These are phyloP conservation scores for Crambe crambe DNA, from an alignment of 37 sponge, comb jelly and placozoan species.

Conservation along the genomic window DNA sequence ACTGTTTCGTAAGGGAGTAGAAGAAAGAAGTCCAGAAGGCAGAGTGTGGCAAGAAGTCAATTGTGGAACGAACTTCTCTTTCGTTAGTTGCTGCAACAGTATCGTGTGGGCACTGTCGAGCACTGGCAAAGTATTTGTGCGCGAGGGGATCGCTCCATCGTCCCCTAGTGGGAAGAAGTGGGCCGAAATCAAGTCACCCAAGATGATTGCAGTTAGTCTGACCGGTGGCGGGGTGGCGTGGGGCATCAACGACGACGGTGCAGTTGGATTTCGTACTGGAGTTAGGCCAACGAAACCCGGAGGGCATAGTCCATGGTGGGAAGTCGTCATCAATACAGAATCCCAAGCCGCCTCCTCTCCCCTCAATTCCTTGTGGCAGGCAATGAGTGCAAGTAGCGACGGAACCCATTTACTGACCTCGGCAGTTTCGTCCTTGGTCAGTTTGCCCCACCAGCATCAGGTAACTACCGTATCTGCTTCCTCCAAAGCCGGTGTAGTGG, in stretches of 20 bases:
- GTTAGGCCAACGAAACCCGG: slow-evolving; percentile 23
- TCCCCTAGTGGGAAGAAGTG: slow-evolving; percentile 44
- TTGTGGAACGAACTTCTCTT: slow-evolving; percentile 15
- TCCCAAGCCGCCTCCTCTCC: slow-evolving; percentile 27
- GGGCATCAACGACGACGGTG: slow-evolving; percentile 53
- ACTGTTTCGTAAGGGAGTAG: slow-evolving; percentile 59
- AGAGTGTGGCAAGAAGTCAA: slow-evolving; percentile 56
- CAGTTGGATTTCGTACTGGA: slow-evolving; percentile 67
- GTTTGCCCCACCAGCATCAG: slow-evolving; percentile 14
- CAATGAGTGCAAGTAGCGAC: slow-evolving; percentile 25
- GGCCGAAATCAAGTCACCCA: slow-evolving; percentile 41
- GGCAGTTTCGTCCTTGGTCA: slow-evolving; percentile 25
- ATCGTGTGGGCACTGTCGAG: slow-evolving; percentile 49
- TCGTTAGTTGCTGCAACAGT: slow-evolving; percentile 30
- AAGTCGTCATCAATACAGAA: slow-evolving; percentile 36
- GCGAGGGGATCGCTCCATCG: slow-evolving; percentile 36
- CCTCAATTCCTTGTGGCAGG: slow-evolving; percentile 37
- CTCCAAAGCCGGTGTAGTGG: slow-evolving; percentile 42
- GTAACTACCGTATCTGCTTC: slow-evolving; percentile 30
- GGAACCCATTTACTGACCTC: slow-evolving; percentile 26
- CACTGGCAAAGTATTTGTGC: slow-evolving; percentile 28
- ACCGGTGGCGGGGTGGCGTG: slow-evolving; percentile 58
- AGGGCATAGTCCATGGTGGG: slow-evolving; percentile 80
- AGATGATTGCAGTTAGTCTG: slow-evolving; percentile 34
- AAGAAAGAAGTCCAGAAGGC: slow-evolving; percentile 36